Base-by-base conservation (phyloP, 2,113 vertebrate species). In the Puffinus mauretanicus region DNA sequence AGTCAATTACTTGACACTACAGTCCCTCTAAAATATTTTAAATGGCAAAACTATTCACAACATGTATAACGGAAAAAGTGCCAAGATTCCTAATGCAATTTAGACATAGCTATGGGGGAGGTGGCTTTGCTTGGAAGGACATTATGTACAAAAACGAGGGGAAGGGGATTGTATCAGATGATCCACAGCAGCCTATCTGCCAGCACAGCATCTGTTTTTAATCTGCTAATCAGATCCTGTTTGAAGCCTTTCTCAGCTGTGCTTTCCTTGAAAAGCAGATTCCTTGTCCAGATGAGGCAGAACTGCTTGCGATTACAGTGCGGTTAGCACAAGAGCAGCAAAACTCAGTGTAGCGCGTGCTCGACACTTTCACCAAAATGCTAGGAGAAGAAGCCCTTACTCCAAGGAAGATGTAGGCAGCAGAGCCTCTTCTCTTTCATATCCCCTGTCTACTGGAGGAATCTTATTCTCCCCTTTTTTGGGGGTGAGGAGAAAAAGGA, bases 51-150 rank as follows among this genome's bases (percentile, higher is more conserved):
- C 70, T 62, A 55, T 82, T 93, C 93, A 76, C 84, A 94, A 66
- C 54, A 80, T 64, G 93, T 85, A 42, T 30, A 87, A 93, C 66
- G 91, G 96, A 91, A 86, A 91, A 89, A 65, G 46, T 25, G 81
- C 94, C 94, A 95, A 93, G 88, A 96, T 96, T 97, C 88, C 86
- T 95, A 93, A 96, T 89, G 62, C 78, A 85, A 18, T 90, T 93
- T 88, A 96, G 89, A 89, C 94, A 73, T 73, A 80, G 93, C 78
- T 91, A 38, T 42, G 70, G 86, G 88, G 88, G 95, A 89, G 86
- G 94, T 90, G 51, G 86, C 93, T 96, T 91, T 95, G 84, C 83
- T 94, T 97, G 97, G 96, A 97, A 95, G 97, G 94, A 97, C 97
- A 95, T 91, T n/a, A 62, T 97, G 97, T 97, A 95, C 97, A 61